Base-by-base conservation (phyloP, 1,140 invertebrate species). In the Ladona fulva region DNA sequence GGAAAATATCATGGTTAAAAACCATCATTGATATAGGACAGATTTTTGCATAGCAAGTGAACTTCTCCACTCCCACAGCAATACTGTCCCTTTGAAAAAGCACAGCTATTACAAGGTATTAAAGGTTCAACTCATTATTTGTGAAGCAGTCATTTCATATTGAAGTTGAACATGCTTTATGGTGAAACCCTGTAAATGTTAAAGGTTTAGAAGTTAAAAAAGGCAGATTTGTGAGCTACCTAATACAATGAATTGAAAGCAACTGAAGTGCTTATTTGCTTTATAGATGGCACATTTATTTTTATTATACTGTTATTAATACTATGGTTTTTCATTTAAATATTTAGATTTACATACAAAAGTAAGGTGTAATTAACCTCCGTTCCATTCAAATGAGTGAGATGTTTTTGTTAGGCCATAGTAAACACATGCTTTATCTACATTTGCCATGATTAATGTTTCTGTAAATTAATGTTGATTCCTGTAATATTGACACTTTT, bases 101-200 rank as follows among this genome's bases (percentile, higher is more conserved):
- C 52, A 66, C 52, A 66, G 52, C 52, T 66, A 66, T 66, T 66
- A 66, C 52, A 66, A 66, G 3, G 12, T 66, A 66, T 66, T 12
- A 66, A 66, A 66, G 3, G 52, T 66, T 66, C 52, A 66, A 66
- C 52, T 66, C n/a, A 66, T 66, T 66, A 66, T 22, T 66, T 66
- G n/a, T 66, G 52, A 66, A 66, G 52, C 52, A 66, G 52, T 66
- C 52, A 76, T 76, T 76, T 76, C 75, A 76, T 76, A 76, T 76
- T 76, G 75, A 76, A 76, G 75, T 76, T 76, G 75, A 76, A 42
- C 75, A 37, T 25, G 75, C 75, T 76, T 29, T 76, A 29, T 76
- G 75, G 12, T 29, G 25, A 37, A 76, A 22, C 42, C 42, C 14
- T 42, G 25, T 76, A 42, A 19, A 76, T 76, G 25, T 76, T 42